Evolutionary conservation across 2,113 vertebrate species (phyloP).

Genomic region (Salvelinus sp.): DNA sequence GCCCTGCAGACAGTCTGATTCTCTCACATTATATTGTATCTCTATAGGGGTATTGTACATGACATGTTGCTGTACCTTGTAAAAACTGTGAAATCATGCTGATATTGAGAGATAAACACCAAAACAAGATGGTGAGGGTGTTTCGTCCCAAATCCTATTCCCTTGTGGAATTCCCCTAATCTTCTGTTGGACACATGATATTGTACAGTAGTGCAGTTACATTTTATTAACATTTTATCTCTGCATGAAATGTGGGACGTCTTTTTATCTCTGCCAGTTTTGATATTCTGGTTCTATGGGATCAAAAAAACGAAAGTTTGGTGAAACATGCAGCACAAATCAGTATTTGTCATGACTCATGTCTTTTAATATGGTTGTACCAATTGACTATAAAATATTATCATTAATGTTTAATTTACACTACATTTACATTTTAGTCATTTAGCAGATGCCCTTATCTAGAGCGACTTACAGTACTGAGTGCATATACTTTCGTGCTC

Average conservation of each 20-base stretch:
- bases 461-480: no score
- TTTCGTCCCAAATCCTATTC: constrained; percentile 37
- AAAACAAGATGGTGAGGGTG: background rate
- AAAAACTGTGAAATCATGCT: constrained; percentile 26
- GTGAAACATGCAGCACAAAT: background rate
- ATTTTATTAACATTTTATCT: constrained; percentile 49
- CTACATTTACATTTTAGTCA: no score
- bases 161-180: constrained; percentile 73
- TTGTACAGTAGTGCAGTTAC: constrained; percentile 56
- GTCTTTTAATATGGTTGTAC: no score
- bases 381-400: background rate
- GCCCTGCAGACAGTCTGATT: background rate
- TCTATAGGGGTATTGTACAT: no score
- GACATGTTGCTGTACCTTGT: no score
- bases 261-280: constrained; percentile 60
- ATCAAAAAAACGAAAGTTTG: constrained; percentile 30
- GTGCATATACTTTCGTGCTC: no score
- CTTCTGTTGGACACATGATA: constrained; percentile 64
- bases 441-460: no score
- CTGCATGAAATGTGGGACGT: constrained; percentile 46
- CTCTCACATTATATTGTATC: no score
- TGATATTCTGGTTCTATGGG: no score
- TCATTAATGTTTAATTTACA: no score
- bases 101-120: constrained; percentile 58
- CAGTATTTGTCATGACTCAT: background rate